These are phyloP conservation scores for Brachypteracias leptosomus DNA, from an alignment of 2,113 vertebrate species.

Conservation along the genomic window DNA sequence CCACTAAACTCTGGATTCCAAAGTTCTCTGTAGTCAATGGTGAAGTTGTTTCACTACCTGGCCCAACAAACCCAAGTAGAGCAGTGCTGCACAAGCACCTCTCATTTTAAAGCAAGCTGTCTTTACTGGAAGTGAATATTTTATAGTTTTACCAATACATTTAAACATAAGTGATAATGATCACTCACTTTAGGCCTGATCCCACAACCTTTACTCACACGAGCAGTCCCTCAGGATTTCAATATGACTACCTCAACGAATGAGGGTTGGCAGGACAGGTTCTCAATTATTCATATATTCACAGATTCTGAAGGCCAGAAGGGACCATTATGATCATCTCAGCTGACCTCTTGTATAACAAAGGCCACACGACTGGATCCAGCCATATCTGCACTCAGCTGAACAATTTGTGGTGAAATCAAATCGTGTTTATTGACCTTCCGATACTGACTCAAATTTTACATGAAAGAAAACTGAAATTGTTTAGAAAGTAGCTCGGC, in stretches of 20 bases:
- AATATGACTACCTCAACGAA: conserved; percentile 3
- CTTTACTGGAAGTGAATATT: conserved; percentile 5
- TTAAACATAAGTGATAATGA: conserved; percentile 49
- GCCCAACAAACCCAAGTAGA: not conserved
- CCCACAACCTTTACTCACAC: conserved; percentile 31
- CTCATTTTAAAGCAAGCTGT: not conserved
- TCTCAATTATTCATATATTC: conserved; percentile 64
- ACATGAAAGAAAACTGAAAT: not conserved
- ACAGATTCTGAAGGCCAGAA: conserved; percentile 59
- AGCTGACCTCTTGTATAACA: conserved; percentile 50
- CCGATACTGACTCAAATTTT: not conserved
- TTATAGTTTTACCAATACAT: conserved; percentile 50
- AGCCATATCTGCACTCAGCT: not conserved
- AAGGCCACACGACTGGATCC: not conserved
- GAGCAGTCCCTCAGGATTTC: conserved; percentile 35
- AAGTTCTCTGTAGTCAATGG: not conserved
- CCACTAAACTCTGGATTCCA: not conserved
- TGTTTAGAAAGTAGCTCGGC: not conserved
- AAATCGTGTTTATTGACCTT: not conserved
- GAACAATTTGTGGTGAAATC: not conserved
- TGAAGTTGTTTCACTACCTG: too few species aligned
- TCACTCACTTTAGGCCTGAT: conserved; percentile 50
- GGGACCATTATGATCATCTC: conserved; percentile 49
- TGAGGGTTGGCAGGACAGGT: conserved; percentile 12
- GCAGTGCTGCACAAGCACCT: not conserved